Conservation (phyloP, 37 sponge, comb jelly and placozoan species). For the Beroe ovata region DNA sequence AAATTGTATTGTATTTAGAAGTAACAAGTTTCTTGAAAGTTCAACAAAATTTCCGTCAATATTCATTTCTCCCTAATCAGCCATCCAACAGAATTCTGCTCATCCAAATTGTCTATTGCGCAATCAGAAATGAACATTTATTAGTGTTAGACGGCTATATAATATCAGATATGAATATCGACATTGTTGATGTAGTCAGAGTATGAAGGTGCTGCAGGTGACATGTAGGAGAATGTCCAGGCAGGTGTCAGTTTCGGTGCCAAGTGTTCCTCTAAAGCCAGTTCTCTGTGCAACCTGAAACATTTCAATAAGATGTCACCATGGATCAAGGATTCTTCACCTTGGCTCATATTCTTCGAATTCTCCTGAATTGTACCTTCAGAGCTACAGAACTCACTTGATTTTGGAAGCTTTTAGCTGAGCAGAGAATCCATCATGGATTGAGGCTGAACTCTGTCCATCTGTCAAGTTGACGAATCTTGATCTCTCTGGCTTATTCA, state of each 20-base stretch:
- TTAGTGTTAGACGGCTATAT: too few species aligned
- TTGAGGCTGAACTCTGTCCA: not conserved
- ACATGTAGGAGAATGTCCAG: constrained; percentile 65
- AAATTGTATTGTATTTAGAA: too few species aligned
- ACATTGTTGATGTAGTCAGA: constrained; percentile 58
- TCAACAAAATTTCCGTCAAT: too few species aligned
- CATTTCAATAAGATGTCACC: too few species aligned
- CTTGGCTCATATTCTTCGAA: too few species aligned
- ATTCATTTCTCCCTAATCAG: too few species aligned
- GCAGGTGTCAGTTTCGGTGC: constrained; percentile 38
- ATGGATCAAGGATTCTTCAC: too few species aligned
- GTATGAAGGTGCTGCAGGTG: constrained; percentile 19
- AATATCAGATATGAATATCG: not conserved
- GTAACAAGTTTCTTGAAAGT: too few species aligned
- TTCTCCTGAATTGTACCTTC: too few species aligned
- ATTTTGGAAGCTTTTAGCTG: constrained; percentile 66
- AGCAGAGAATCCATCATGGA: constrained; percentile 21
- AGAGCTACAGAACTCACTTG: not conserved
- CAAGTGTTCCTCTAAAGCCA: constrained; percentile 37
- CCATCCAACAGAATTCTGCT: too few species aligned
- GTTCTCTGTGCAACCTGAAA: constrained; percentile 53
- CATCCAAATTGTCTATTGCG: too few species aligned
- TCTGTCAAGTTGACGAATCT: constrained; percentile 1
- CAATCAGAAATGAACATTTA: too few species aligned
- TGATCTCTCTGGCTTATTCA: constrained; percentile 27